A percentile compares a stretch with the other conserved stretches of the same genome.
Evolutionary conservation across 2,888 invertebrate species (phyloP).

Genomic region (Troglohyphantes excavatus): DNA sequence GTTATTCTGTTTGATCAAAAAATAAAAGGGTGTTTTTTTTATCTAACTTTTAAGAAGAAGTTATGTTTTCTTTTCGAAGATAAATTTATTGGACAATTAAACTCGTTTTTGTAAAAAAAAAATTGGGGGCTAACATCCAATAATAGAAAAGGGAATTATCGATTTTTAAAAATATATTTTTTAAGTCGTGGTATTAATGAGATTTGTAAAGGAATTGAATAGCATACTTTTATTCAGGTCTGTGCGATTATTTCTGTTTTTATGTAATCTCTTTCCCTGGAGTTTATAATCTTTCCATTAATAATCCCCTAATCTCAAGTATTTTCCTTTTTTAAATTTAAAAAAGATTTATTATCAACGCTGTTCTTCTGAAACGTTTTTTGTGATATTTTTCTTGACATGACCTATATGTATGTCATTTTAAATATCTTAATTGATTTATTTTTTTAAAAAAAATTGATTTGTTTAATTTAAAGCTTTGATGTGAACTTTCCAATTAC

Average conservation of each 20-base stretch:
- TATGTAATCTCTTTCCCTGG: background rate
- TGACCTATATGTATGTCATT: too few species aligned
- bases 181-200: background rate
- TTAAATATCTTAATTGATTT: too few species aligned
- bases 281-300: background rate
- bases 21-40: conserved; percentile 30
- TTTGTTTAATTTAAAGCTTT: too few species aligned
- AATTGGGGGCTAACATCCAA: background rate
- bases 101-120: background rate
- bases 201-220: background rate
- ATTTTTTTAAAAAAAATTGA: too few species aligned
- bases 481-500: too few species aligned
- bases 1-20: conserved; percentile 45
- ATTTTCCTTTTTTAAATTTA: too few species aligned
- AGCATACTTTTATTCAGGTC: background rate
- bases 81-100: conserved; percentile 42
- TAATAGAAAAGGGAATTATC: background rate
- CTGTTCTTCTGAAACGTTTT: too few species aligned
- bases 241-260: background rate
- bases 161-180: background rate
- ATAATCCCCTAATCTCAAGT: background rate
- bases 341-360: too few species aligned
- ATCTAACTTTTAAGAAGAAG: background rate
- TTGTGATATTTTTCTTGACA: too few species aligned
- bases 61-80: background rate